phyloP scores from a whole-genome alignment of 2,888 invertebrate genomes.

The Toxonevra muliebris region DNA sequence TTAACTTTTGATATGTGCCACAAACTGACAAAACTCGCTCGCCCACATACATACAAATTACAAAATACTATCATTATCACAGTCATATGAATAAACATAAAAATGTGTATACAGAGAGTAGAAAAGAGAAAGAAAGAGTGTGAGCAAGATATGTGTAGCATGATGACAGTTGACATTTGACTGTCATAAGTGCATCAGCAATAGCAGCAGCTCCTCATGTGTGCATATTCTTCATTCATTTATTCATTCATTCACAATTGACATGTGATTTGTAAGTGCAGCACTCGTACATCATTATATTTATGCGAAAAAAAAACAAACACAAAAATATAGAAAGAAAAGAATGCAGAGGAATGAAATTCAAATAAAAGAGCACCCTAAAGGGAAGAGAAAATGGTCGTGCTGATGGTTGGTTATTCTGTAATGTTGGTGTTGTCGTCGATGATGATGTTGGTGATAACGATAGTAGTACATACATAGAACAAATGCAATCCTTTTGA shows the following conservation, averaged over 20 bases:
- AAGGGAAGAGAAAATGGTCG: too few species aligned
- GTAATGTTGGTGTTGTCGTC: not conserved
- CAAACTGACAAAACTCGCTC: not conserved
- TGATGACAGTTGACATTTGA: too few species aligned
- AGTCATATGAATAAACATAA: not conserved
- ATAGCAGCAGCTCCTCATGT: too few species aligned
- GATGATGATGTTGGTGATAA: slow-evolving; percentile 5
- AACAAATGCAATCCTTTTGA: slow-evolving; percentile 32
- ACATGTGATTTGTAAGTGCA: slow-evolving; percentile 29
- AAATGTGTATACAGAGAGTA: not conserved
- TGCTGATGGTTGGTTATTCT: too few species aligned
- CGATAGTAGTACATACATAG: slow-evolving; percentile 30
- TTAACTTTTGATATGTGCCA: slow-evolving; percentile 16
- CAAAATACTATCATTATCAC: too few species aligned
- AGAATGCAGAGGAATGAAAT: too few species aligned
- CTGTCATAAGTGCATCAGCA: too few species aligned
- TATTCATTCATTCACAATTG: slow-evolving; percentile 20
- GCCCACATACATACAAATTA: not conserved
- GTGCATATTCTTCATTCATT: too few species aligned
- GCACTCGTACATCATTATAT: not conserved
- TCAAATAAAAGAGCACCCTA: too few species aligned
- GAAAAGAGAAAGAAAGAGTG: not conserved
- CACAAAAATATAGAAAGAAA: too few species aligned
- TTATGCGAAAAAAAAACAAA: too few species aligned
- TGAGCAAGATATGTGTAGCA: not conserved